phyloP scores from a whole-genome alignment of 2,888 invertebrate genomes.

The Cheiracanthium punctorium region DNA sequence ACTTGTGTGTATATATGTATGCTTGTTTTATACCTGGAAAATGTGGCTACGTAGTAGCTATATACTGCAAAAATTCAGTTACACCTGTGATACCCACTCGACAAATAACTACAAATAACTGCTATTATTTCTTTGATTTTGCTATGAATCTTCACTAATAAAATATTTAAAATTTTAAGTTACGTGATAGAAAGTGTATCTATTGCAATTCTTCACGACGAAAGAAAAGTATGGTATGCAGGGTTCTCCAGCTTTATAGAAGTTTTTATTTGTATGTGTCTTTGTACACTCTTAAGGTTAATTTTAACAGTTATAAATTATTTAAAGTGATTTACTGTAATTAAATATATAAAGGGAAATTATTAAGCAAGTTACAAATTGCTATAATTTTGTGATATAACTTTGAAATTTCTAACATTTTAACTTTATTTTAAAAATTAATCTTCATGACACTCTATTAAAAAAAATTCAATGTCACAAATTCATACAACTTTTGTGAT shows the following conservation, averaged over 20 bases:
- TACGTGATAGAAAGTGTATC: not conserved
- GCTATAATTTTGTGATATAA: too few species aligned
- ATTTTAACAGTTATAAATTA: too few species aligned
- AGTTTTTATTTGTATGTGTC: too few species aligned
- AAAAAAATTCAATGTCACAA: too few species aligned
- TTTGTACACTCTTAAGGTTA: too few species aligned
- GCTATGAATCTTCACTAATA: not conserved
- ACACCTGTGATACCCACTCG: constrained; percentile 62
- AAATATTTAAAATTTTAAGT: not conserved
- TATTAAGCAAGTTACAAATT: too few species aligned
- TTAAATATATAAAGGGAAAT: too few species aligned
- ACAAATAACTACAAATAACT: constrained; percentile 10
- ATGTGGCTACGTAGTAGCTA: constrained; percentile 44
- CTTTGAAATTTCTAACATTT: too few species aligned
- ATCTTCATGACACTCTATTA: too few species aligned
- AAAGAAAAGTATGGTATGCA: not conserved
- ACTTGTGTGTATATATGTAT: constrained; percentile 19
- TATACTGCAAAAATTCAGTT: constrained; percentile 38
- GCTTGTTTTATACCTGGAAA: constrained; percentile 43
- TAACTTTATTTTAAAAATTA: too few species aligned
- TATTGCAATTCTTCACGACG: not conserved
- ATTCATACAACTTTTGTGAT: too few species aligned
- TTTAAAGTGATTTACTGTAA: too few species aligned
- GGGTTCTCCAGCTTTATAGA: not conserved
- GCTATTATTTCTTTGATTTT: constrained; percentile 29